Evolutionary conservation across 2,888 invertebrate genomes (phyloP), one percentile per base, ranked within the genome.

Genomic region (Cataglyphis albicans): DNA sequence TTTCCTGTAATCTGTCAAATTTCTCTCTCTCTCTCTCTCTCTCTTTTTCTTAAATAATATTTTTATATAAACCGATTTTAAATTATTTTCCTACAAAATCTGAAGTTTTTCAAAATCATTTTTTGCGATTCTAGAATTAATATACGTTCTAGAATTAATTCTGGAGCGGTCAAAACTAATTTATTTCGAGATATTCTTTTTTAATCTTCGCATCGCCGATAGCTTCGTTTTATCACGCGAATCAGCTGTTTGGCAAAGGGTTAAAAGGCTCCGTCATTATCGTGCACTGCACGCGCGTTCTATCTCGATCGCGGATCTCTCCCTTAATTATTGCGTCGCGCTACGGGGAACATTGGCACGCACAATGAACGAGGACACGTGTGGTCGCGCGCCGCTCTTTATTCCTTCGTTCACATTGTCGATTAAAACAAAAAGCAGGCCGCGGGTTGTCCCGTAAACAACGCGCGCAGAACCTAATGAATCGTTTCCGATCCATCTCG

Each of bases 321-420:
- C 75, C 84, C 86, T 92, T 92, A 94, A 94, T 94, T 94, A 93
- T 85, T 89, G 68, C 90, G 82, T 87, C 86, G 86, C 92, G 82
- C 93, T 88, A 89, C 93, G 91, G 93, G 92, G 91, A 89, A 85
- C 87, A 86, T 86, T 63, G 12, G 6, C 29, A 48, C 32, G 82
- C 82, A 88, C 90, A 90, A 90, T 89, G 78, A 68, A 35, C 9
- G 61, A 35, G 63, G 86, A 83, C 94, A 93, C 92, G 92, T 92
- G 92, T 90, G 68, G 89, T 90, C 90, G 88, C 89, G 90, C 91
- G 87, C 84, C 88, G 86, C 80, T 87, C 87, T 88, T 85, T 88
- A 86, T 89, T 85, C 88, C 84, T 84, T 75, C 84, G 82, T 75
- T 86, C 86, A 90, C 86, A 90, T 90, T 92, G 90, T 92, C 87